Conservation (phyloP, 35 echinoderm and acorn worm genomes). For the Lytechinus variegatus region DNA sequence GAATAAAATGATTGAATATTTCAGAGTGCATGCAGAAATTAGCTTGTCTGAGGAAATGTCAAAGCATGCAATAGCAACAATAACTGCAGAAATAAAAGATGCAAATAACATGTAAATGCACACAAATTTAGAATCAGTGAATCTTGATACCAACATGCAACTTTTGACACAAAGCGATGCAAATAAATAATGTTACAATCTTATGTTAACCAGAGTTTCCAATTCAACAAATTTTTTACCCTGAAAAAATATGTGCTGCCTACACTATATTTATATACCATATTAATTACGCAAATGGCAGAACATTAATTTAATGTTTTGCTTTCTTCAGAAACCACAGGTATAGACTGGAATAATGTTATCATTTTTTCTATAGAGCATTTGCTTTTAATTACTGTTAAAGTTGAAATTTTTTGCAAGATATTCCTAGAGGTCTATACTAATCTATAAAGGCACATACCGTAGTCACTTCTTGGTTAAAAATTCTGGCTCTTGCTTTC, state of each 20-base stretch:
- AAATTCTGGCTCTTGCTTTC: constrained; percentile 81
- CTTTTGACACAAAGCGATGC: background rate
- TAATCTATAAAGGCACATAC: background rate
- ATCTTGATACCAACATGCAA: background rate
- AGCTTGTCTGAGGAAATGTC: background rate
- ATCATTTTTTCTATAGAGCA: background rate
- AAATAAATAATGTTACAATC: background rate
- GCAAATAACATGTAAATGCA: background rate
- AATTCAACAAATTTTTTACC: background rate
- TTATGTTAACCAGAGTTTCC: background rate
- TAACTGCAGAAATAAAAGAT: background rate
- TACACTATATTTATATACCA: background rate
- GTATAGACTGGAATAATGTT: background rate
- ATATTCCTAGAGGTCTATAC: background rate
- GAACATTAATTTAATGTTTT: background rate
- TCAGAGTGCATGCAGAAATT: background rate
- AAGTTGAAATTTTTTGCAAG: background rate
- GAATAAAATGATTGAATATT: background rate
- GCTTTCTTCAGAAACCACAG: background rate
- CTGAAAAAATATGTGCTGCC: background rate
- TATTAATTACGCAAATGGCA: background rate
- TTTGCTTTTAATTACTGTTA: background rate
- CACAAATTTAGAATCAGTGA: background rate
- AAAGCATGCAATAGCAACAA: background rate
- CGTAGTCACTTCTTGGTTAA: constrained; percentile 85